Percentiles rank a stretch among this genome's conserved stretches.
Conservation (phyloP, 1,140 invertebrate genomes). For the Agrilus planipennis region DNA sequence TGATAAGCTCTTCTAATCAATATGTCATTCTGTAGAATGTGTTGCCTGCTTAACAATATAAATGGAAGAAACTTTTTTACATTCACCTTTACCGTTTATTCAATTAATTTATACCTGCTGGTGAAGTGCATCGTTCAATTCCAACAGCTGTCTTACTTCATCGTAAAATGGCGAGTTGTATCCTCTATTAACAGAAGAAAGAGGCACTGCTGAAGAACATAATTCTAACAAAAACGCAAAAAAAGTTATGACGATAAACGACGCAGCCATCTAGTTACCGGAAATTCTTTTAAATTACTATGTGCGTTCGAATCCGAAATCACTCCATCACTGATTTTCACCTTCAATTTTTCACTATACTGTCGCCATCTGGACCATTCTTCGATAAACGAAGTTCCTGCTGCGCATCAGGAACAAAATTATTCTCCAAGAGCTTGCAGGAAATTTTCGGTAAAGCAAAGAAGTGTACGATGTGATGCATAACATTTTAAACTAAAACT, state of each 20-base stretch:
- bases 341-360: too few relatives aligned
- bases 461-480: neutral
- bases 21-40: too few relatives aligned
- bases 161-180: constrained; percentile 20
- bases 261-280: too few relatives aligned
- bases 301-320: too few relatives aligned
- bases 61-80: too few relatives aligned
- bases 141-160: constrained; percentile 25
- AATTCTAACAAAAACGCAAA: constrained; percentile 2
- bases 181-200: constrained; percentile 8
- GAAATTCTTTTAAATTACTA: too few relatives aligned
- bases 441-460: neutral
- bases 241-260: constrained; percentile 1
- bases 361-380: too few relatives aligned
- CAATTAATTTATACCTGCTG: constrained; percentile 10
- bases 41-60: constrained; percentile 1
- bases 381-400: too few relatives aligned
- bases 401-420: too few relatives aligned
- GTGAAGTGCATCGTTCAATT: constrained; percentile 12
- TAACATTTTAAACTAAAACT: too few relatives aligned
- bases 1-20: too few relatives aligned
- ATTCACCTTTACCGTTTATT: neutral
- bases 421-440: neutral
- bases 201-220: constrained; percentile 7
- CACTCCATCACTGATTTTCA: too few relatives aligned